These are phyloP conservation scores for Conopomorpha cramerella DNA, from an alignment of 1,140 invertebrate genomes.

Conservation along the genomic window DNA sequence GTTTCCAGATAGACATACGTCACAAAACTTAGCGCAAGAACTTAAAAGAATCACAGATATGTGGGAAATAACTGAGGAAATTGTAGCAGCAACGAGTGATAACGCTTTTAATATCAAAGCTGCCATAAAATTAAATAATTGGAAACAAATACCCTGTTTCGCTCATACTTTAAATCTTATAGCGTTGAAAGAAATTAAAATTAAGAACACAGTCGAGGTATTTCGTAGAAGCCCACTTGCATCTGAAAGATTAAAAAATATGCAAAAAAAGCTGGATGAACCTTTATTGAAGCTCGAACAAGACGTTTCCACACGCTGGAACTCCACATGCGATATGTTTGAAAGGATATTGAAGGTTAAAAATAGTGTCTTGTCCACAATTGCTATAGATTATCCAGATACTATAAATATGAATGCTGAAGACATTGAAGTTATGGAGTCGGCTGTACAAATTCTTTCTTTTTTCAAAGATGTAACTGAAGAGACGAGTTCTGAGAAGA, in stretches of 20 bases:
- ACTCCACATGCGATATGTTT: slow-evolving; percentile 13
- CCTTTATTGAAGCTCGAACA: slow-evolving; percentile 10
- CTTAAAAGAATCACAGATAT: background rate
- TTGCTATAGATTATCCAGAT: background rate
- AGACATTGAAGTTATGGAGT: background rate
- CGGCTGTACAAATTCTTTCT: background rate
- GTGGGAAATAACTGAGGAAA: background rate
- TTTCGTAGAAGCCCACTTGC: slow-evolving; percentile 1
- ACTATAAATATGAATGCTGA: background rate
- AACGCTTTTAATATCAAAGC: background rate
- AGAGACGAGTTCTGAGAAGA: slow-evolving; percentile 7
- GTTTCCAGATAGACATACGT: background rate
- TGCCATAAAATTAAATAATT: background rate
- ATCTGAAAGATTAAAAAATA: slow-evolving; percentile 1
- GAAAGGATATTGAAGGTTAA: slow-evolving; percentile 6
- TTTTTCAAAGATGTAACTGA: slow-evolving; percentile 7
- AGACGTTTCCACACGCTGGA: slow-evolving; percentile 12
- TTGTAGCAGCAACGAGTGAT: background rate
- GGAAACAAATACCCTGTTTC: slow-evolving; percentile 4
- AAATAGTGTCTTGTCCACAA: slow-evolving; percentile 5
- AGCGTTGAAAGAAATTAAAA: background rate
- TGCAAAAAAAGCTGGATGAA: slow-evolving; percentile 5
- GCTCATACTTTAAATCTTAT: slow-evolving; percentile 1
- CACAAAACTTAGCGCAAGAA: background rate
- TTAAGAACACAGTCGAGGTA: background rate